A percentile compares a stretch with the other conserved stretches of the same genome.
Conservation (phyloP, 64 coral and sea anemone species). For the Montipora foliosa region DNA sequence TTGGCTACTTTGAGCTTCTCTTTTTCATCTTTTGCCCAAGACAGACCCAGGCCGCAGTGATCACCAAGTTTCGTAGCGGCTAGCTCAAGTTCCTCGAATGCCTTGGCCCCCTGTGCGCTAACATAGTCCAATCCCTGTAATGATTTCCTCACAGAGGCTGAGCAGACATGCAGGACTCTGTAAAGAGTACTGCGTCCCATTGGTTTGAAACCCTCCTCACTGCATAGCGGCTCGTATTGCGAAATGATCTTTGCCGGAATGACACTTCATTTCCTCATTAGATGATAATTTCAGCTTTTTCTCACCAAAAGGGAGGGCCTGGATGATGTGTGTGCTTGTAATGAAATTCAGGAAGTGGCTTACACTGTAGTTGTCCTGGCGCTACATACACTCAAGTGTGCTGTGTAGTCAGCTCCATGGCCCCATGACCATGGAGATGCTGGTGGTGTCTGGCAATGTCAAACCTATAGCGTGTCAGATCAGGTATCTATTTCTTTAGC, state of each 20-base stretch:
- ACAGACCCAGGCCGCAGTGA: conserved; percentile 14
- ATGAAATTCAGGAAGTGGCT: conserved; percentile 26
- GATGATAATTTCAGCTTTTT: conserved; percentile 25
- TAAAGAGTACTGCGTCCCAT: not conserved
- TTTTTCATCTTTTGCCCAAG: conserved; percentile 17
- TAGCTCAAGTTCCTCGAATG: conserved; percentile 19
- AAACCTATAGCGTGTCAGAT: conserved; percentile 25
- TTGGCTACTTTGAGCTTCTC: conserved; percentile 32
- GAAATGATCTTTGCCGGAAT: conserved; percentile 10
- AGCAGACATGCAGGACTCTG: conserved; percentile 7
- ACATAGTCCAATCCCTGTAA: conserved; percentile 20
- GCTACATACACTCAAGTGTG: conserved; percentile 10
- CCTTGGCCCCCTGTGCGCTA: conserved; percentile 22
- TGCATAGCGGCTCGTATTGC: conserved; percentile 22
- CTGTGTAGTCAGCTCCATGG: conserved; percentile 5
- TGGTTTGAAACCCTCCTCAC: not conserved
- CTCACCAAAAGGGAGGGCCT: not conserved
- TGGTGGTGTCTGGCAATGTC: conserved; percentile 19
- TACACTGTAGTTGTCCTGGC: conserved; percentile 3
- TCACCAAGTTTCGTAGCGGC: not conserved
- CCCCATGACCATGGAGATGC: conserved; percentile 12
- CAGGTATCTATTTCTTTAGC: conserved; percentile 15
- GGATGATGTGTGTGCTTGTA: conserved; percentile 23
- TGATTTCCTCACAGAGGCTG: conserved; percentile 17
- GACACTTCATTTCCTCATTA: conserved; percentile 36